Conservation (phyloP, 2,888 invertebrate species). For the Sminthurides aquaticus region DNA sequence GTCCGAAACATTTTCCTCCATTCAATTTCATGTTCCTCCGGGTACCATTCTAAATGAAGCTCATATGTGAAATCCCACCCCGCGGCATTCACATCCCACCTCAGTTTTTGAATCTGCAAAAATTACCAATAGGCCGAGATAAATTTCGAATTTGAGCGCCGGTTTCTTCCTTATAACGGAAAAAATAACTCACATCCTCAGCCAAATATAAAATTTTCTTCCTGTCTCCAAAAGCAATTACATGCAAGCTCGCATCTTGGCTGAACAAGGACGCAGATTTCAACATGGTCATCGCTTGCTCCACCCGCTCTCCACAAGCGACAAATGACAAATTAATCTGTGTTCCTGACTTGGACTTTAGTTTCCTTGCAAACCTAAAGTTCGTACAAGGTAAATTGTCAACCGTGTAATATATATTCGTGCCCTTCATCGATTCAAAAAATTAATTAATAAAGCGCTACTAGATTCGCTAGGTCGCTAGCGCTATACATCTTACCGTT, state of each 20-base stretch:
- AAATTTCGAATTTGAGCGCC: background rate
- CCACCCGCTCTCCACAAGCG: slow-evolving; percentile 1
- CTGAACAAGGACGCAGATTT: slow-evolving; percentile 14
- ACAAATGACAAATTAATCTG: slow-evolving; percentile 4
- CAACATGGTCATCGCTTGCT: slow-evolving; percentile 13
- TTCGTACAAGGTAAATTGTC: too few relatives aligned
- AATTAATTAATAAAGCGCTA: too few relatives aligned
- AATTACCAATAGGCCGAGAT: background rate
- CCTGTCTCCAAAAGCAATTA: slow-evolving; percentile 10
- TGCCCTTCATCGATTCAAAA: too few relatives aligned
- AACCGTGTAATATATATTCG: too few relatives aligned
- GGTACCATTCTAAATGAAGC: background rate
- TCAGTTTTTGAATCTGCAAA: background rate
- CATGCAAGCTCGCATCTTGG: slow-evolving; percentile 7
- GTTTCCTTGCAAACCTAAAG: background rate
- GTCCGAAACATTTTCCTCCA: slow-evolving; percentile 88
- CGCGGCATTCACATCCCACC: background rate
- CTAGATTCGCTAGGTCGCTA: too few relatives aligned
- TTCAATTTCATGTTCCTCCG: background rate
- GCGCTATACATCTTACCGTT: too few relatives aligned
- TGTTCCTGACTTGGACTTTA: background rate
- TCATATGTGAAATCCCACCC: slow-evolving; percentile 6
- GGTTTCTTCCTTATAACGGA: too few relatives aligned
- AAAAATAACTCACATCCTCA: slow-evolving; percentile 1
- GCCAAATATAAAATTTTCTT: background rate